Base-by-base conservation (phyloP, 1,140 invertebrate genomes). In the Bombus superbus region DNA sequence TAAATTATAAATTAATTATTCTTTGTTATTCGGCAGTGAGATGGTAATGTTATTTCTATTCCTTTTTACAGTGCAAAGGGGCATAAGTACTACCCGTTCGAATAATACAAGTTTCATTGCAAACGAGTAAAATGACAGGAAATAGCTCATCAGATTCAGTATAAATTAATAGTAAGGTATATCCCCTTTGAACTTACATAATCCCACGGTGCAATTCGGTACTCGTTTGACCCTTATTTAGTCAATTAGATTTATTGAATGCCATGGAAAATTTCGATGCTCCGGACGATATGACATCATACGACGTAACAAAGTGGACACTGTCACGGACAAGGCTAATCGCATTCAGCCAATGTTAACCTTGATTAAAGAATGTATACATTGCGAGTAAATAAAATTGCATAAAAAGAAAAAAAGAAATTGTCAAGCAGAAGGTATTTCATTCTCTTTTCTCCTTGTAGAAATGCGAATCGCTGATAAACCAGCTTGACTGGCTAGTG, bases 11-110 rank as follows among this genome's bases (percentile, higher is more conserved):
- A 53, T 38, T 74, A 38, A n/a, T 28, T 22, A 22, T 53, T 53
- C 47, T 82, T 18, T 4, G 13, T 62, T 62, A n/a, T 62, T n/a
- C 11, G 11, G 15, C 9, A 32, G 1, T 18, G 3, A 42, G 9
- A 57, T 6, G 42, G 13, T 71, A 13, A 64, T 78, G 22, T 83
- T 71, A 53, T 71, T 78, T 11, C 35, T 62, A 53, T 6, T 28
- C 44, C 18, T 76, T 86, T 87, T 93, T 94, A 22, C 88, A 94
- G 93, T 10, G 82, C 44, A 8, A 86, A 69, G 9, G 53, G 83
- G 25, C 88, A 92, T 59, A 93, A 92, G 85, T 93, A 94, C 73
- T 94, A 87, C 73, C 94, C 94, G 38, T 94, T 94, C 44, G 85
- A 72, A 1, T 11, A 62, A 47, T 64, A 62, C 25, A 40, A 38